Conservation (phyloP, 2,113 vertebrate species). For the Reinhardtius hippoglossoides region DNA sequence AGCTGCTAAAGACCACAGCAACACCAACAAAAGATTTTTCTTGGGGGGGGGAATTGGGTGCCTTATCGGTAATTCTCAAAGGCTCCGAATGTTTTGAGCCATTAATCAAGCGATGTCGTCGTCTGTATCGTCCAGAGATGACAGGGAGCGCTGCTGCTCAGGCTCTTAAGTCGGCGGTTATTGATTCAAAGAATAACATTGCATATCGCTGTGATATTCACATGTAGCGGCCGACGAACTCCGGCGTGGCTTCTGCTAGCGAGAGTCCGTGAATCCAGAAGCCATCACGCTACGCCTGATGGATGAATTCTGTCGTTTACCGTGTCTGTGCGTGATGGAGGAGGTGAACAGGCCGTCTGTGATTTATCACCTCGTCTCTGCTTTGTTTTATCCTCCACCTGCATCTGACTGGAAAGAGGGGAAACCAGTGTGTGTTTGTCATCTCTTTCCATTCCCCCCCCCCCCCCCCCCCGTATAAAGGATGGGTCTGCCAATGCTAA, state of each 20-base stretch:
- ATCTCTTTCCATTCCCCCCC: slow-evolving; percentile 50
- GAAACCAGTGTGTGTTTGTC: slow-evolving; percentile 26
- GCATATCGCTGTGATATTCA: no score
- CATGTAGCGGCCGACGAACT: neutral
- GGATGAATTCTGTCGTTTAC: slow-evolving; percentile 51
- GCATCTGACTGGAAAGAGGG: slow-evolving; percentile 50
- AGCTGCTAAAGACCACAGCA: slow-evolving; percentile 59
- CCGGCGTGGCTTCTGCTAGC: slow-evolving; percentile 16
- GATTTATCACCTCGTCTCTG: neutral
- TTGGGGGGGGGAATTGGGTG: slow-evolving; percentile 26
- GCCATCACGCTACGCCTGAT: slow-evolving; percentile 32
- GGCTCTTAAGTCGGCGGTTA: slow-evolving; percentile 13
- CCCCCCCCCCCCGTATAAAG: slow-evolving; percentile 35
- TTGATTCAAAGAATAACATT: slow-evolving; percentile 12
- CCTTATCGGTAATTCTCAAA: slow-evolving; percentile 53
- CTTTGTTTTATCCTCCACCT: slow-evolving; percentile 9
- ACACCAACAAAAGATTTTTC: slow-evolving; percentile 56
- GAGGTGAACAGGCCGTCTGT: slow-evolving; percentile 20
- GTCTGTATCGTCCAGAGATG: slow-evolving; percentile 23
- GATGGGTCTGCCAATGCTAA: slow-evolving; percentile 44
- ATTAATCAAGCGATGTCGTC: slow-evolving; percentile 49
- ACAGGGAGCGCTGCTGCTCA: neutral
- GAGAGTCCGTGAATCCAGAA: slow-evolving; percentile 12
- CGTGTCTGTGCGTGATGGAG: slow-evolving; percentile 39
- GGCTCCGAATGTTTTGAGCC: slow-evolving; percentile 41